Percentiles rank a stretch among this genome's conserved stretches.
phyloP scores from a whole-genome alignment of 2,797 vertebrate species.

The Paedocypris micromegethes region DNA sequence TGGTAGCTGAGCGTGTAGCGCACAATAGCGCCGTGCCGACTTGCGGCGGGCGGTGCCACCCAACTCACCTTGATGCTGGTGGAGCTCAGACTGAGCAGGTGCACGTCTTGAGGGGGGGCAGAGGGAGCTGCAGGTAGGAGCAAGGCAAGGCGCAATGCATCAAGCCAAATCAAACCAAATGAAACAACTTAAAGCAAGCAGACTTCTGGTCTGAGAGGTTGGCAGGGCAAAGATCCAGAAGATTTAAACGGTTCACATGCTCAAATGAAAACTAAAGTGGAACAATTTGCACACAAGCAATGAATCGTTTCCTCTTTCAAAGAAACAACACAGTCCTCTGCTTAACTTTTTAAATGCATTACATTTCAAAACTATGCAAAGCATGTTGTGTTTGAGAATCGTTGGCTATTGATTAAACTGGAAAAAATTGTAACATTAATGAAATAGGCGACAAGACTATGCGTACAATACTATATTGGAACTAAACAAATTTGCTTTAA shows the following conservation, averaged over 20 bases:
- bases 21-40: slow-evolving; percentile 90
- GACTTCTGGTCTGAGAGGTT: slow-evolving; percentile 61
- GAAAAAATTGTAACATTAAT: too few species aligned
- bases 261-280: slow-evolving; percentile 9
- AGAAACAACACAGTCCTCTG: too few species aligned
- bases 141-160: slow-evolving; percentile 56
- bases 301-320: too few species aligned
- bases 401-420: too few species aligned
- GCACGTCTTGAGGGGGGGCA: slow-evolving; percentile 92
- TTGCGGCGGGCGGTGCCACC: slow-evolving; percentile 90
- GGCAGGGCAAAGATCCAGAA: slow-evolving; percentile 27
- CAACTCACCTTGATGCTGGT: slow-evolving; percentile 99
- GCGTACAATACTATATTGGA: too few species aligned
- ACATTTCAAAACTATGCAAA: too few species aligned
- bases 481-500: too few species aligned
- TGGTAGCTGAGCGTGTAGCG: slow-evolving; percentile 95
- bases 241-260: neutral
- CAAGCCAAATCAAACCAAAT: slow-evolving; percentile 60
- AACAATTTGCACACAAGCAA: too few species aligned
- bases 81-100: slow-evolving; percentile 86
- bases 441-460: too few species aligned
- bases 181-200: slow-evolving; percentile 41
- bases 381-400: too few species aligned
- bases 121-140: slow-evolving; percentile 80
- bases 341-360: too few species aligned